A percentile compares a stretch with the other conserved stretches of the same genome.
These are phyloP conservation scores for Hormiphora californensis DNA, from an alignment of 37 sponge, comb jelly and placozoan genomes.

Conservation along the genomic window DNA sequence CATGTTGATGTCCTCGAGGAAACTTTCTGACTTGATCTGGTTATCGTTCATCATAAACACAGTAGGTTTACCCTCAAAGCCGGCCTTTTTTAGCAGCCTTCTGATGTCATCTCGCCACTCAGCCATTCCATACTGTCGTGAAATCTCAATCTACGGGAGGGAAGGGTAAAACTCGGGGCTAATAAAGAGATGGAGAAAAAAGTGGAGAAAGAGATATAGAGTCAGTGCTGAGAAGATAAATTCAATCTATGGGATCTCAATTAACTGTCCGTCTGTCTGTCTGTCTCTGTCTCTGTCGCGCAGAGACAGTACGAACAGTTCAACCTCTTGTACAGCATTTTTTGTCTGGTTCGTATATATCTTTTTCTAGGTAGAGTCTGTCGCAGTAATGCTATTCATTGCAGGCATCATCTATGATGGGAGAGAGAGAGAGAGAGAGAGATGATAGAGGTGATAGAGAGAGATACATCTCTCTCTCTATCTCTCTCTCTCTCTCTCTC, in stretches of 20 bases:
- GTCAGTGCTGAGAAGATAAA: too few relatives aligned
- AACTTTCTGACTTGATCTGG: constrained; percentile 57
- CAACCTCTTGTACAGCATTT: too few relatives aligned
- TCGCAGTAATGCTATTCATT: too few relatives aligned
- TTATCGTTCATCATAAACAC: constrained; percentile 59
- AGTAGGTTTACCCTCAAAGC: constrained; percentile 55
- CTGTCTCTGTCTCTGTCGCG: background rate
- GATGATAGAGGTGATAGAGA: too few relatives aligned
- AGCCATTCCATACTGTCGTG: constrained; percentile 42
- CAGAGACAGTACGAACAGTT: too few relatives aligned
- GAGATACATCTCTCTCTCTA: constrained; percentile 46
- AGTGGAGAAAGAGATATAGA: too few relatives aligned
- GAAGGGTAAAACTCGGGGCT: too few relatives aligned
- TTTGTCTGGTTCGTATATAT: too few relatives aligned
- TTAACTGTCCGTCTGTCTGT: background rate
- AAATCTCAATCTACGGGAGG: constrained; percentile 56
- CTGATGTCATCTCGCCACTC: constrained; percentile 60
- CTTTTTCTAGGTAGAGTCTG: too few relatives aligned
- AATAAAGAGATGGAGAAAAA: too few relatives aligned
- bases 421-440: too few relatives aligned
- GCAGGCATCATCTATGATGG: too few relatives aligned
- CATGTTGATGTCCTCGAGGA: constrained; percentile 59
- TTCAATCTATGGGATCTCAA: background rate
- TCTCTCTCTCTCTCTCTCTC: constrained; percentile 53
- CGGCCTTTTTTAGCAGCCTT: constrained; percentile 50